phyloP scores from a whole-genome alignment of 2,888 invertebrate species.

The Synanthedon myopaeformis region DNA sequence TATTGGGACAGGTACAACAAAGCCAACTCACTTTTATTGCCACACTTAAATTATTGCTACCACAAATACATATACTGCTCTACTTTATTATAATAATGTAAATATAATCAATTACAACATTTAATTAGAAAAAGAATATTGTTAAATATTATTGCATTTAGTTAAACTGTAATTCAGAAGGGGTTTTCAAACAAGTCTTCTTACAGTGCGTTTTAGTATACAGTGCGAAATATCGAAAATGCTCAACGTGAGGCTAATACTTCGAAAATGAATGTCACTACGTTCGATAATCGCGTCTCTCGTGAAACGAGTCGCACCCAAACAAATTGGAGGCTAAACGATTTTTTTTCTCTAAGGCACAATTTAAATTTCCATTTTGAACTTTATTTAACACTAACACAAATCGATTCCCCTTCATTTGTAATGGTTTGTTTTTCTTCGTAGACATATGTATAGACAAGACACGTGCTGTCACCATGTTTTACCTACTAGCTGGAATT shows the following conservation, averaged over 20 bases:
- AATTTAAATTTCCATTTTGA: constrained; percentile 65
- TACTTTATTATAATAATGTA: constrained; percentile 48
- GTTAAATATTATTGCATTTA: constrained; percentile 57
- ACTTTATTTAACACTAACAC: constrained; percentile 59
- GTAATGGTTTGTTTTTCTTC: not conserved
- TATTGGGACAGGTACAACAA: constrained; percentile 30
- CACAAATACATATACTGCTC: constrained; percentile 53
- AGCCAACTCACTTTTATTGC: constrained; percentile 68
- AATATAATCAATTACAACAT: constrained; percentile 65
- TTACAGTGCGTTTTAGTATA: constrained; percentile 35
- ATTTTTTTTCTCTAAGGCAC: constrained; percentile 64
- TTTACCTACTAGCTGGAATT: no score
- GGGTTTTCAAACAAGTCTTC: constrained; percentile 24
- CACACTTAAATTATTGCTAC: constrained; percentile 68
- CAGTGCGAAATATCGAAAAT: constrained; percentile 30
- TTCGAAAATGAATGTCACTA: constrained; percentile 18
- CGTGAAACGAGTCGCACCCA: constrained; percentile 23
- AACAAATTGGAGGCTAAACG: constrained; percentile 45
- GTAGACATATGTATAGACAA: no score
- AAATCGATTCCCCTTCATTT: constrained; percentile 41
- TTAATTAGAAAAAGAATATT: constrained; percentile 60
- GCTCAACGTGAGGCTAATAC: constrained; percentile 19
- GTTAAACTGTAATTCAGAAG: constrained; percentile 41
- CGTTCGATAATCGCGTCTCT: constrained; percentile 19
- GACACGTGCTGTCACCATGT: no score